Percentiles rank a stretch among this genome's conserved stretches.
Conservation (phyloP, 2,888 invertebrate species). For the Acrobasis suavella region DNA sequence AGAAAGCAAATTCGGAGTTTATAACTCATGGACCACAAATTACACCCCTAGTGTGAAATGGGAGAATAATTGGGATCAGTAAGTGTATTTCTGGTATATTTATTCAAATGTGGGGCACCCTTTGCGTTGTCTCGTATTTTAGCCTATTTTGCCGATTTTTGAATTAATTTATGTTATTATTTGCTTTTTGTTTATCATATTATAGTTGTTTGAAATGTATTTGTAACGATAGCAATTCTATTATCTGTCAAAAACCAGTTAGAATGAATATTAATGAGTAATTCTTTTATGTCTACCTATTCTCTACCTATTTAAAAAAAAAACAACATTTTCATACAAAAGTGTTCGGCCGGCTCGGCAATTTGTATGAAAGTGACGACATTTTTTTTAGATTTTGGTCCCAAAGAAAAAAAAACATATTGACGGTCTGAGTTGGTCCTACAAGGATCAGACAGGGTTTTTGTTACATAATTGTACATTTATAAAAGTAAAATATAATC, state of each 20-base stretch:
- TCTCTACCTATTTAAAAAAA: no score
- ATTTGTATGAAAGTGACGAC: no score
- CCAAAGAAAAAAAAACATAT: no score
- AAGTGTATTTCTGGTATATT: constrained; percentile 51
- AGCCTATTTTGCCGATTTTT: not conserved
- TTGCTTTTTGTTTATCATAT: no score
- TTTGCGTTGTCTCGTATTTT: not conserved
- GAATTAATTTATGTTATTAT: no score
- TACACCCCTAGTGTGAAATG: constrained; percentile 86
- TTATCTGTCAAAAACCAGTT: not conserved
- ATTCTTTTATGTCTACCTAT: not conserved
- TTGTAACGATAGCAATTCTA: not conserved
- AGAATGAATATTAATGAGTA: not conserved
- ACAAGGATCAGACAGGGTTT: no score
- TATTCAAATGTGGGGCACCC: constrained; percentile 1
- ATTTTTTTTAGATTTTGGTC: no score
- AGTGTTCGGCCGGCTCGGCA: no score
- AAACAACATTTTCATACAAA: no score
- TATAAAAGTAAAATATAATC: no score
- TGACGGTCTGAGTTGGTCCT: no score
- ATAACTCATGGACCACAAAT: constrained; percentile 87
- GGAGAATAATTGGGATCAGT: constrained; percentile 96
- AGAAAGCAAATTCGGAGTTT: constrained; percentile 72
- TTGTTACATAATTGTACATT: no score
- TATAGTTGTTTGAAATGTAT: not conserved